Conservation (phyloP, 64 coral and sea anemone species). For the Dendrophyllia cribrosa region DNA sequence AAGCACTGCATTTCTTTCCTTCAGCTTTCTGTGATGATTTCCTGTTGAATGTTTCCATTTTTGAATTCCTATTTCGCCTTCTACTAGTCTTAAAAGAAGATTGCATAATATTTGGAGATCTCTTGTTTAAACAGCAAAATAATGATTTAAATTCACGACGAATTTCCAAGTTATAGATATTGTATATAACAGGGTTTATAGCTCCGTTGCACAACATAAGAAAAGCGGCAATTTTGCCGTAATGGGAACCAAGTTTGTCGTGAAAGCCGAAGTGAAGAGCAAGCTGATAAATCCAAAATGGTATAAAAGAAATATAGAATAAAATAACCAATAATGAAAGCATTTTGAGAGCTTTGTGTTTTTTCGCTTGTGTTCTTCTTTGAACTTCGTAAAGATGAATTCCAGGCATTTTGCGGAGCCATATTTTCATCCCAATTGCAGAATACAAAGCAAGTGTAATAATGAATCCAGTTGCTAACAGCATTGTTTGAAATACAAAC, state of each 20-base stretch:
- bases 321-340: neutral
- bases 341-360: neutral
- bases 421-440: slow-evolving; percentile 24
- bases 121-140: no score
- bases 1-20: no score
- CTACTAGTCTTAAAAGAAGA: no score
- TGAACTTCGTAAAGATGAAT: neutral
- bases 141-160: neutral
- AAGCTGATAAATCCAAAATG: slow-evolving; percentile 12
- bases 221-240: neutral
- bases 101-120: no score
- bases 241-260: slow-evolving; percentile 6
- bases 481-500: slow-evolving; percentile 6
- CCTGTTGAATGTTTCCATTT: no score
- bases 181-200: slow-evolving; percentile 5
- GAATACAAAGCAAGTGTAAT: neutral
- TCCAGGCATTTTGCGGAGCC: neutral
- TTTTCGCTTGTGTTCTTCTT: neutral
- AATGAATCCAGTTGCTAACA: neutral
- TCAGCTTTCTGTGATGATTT: no score
- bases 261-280: neutral
- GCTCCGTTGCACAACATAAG: slow-evolving; percentile 26
- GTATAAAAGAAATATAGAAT: slow-evolving; percentile 23
- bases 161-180: neutral
- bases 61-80: no score